Conservation (phyloP, 2,888 invertebrate species). For the Poecilus cupreus region DNA sequence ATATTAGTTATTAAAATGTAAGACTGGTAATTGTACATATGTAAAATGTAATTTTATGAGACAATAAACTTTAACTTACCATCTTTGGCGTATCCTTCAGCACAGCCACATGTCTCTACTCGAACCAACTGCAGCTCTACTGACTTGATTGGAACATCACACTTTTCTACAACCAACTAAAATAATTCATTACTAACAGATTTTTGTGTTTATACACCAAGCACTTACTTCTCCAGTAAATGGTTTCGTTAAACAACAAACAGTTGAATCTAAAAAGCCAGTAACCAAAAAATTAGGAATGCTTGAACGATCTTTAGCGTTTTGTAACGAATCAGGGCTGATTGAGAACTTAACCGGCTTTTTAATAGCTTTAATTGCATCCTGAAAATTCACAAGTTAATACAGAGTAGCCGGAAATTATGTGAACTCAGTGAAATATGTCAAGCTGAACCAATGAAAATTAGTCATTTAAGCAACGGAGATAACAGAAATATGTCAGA, state of each 20-base stretch:
- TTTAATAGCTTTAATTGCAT: slow-evolving; percentile 71
- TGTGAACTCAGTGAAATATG: no score
- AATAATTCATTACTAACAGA: background rate
- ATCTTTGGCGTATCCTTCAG: slow-evolving; percentile 93
- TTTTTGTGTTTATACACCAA: background rate
- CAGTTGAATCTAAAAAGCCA: slow-evolving; percentile 88
- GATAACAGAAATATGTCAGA: no score
- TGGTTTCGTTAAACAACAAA: slow-evolving; percentile 89
- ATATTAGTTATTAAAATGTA: background rate
- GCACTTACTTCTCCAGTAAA: slow-evolving; percentile 86
- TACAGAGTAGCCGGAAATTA: no score
- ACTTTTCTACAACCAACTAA: slow-evolving; percentile 85
- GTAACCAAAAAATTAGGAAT: slow-evolving; percentile 90
- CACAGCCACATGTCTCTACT: slow-evolving; percentile 96
- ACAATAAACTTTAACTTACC: slow-evolving; percentile 74
- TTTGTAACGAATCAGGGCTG: slow-evolving; percentile 87
- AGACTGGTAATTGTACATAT: no score
- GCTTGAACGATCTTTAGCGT: slow-evolving; percentile 70
- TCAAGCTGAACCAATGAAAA: no score
- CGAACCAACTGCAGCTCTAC: slow-evolving; percentile 95
- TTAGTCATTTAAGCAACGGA: no score
- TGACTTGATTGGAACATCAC: slow-evolving; percentile 90
- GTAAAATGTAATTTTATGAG: no score
- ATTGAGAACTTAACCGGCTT: slow-evolving; percentile 88
- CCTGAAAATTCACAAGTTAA: slow-evolving; percentile 52